Evolutionary conservation across 2,888 invertebrate genomes (phyloP).

Genomic region (Oxytorus armatus): DNA sequence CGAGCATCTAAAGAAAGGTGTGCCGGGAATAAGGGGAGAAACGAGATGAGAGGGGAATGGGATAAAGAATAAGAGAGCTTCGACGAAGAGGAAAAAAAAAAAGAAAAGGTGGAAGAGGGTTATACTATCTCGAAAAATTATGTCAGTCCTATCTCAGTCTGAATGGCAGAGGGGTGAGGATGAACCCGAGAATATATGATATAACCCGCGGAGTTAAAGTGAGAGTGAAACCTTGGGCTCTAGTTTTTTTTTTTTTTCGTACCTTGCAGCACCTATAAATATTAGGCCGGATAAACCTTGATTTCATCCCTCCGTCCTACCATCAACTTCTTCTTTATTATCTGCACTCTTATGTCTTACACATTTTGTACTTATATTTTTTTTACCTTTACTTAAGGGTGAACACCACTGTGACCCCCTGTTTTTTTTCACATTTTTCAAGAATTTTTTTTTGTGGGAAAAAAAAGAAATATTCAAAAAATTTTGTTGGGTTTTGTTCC

Average conservation of each 20-base stretch:
- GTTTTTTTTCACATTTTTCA: no score
- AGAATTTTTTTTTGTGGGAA: no score
- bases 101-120: constrained; percentile 66
- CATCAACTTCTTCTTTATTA: constrained; percentile 36
- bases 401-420: no score
- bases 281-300: constrained; percentile 73
- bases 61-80: constrained; percentile 63
- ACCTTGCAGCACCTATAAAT: constrained; percentile 66
- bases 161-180: constrained; percentile 76
- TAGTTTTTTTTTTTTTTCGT: constrained; percentile 17
- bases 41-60: constrained; percentile 44
- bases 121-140: constrained; percentile 81
- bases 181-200: constrained; percentile 77
- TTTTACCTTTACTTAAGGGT: no score
- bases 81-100: constrained; percentile 38
- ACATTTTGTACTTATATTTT: no score
- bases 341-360: constrained; percentile 32
- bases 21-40: constrained; percentile 54
- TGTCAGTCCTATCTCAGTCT: constrained; percentile 80
- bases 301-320: constrained; percentile 26
- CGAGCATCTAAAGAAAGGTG: constrained; percentile 47
- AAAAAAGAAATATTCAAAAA: no score
- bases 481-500: no score
- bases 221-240: constrained; percentile 75
- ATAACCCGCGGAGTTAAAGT: constrained; percentile 76